phyloP scores from a whole-genome alignment of 2,113 vertebrate genomes.

The Trogon surrucura region DNA sequence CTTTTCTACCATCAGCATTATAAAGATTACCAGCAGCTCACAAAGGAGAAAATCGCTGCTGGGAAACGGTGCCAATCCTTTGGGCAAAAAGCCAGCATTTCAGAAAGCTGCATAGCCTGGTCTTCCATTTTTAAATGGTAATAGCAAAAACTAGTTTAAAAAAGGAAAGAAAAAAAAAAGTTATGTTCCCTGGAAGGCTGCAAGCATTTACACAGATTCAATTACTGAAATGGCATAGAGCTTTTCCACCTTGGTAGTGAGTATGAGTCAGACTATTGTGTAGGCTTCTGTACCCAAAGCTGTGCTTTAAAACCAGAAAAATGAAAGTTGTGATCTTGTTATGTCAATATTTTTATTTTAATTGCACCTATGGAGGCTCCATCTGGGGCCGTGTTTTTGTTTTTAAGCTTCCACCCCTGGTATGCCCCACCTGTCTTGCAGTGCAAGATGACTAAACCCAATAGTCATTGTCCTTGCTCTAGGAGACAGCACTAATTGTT shows the following conservation, averaged over 20 bases:
- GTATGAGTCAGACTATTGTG: not conserved
- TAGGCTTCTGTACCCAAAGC: not conserved
- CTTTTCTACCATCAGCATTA: accelerated
- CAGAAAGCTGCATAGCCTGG: not conserved
- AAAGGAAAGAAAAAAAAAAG: not conserved
- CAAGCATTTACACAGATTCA: not conserved
- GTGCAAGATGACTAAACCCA: not conserved
- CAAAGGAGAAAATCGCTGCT: not conserved
- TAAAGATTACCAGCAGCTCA: not conserved
- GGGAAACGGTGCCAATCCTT: not conserved
- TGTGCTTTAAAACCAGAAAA: slow-evolving; percentile 10
- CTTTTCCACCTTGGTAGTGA: not conserved
- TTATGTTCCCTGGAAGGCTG: not conserved
- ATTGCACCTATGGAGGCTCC: not conserved
- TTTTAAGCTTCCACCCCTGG: not conserved
- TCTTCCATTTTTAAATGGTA: not conserved
- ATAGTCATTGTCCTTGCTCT: not conserved
- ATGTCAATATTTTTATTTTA: not conserved
- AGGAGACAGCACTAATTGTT: not conserved
- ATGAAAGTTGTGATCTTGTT: not conserved
- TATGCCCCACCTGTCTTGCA: not conserved
- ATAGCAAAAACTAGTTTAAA: not conserved
- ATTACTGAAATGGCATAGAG: not conserved
- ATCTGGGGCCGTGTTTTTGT: not conserved
- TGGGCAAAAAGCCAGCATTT: not conserved